These are phyloP conservation scores for Emydoidea blandingii DNA, from an alignment of 2,797 vertebrate genomes.

Conservation along the genomic window DNA sequence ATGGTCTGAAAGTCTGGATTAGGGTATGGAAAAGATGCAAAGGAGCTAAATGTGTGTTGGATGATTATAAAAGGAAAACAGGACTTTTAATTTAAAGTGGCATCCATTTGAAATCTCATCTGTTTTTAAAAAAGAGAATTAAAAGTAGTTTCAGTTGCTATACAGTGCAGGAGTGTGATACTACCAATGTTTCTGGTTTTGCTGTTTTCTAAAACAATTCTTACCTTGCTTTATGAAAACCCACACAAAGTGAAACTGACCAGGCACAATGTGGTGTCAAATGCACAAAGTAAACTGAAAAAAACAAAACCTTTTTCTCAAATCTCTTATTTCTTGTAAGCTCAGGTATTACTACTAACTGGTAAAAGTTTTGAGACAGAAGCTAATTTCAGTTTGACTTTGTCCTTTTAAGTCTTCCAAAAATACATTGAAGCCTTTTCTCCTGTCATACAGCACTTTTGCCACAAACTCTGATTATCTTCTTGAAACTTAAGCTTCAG, in stretches of 20 bases:
- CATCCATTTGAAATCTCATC: background rate
- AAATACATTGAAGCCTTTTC: background rate
- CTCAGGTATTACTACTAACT: background rate
- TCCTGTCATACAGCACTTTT: background rate
- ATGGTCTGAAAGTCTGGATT: background rate
- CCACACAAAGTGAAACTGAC: background rate
- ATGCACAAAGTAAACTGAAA: background rate
- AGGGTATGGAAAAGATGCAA: background rate
- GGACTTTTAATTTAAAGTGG: background rate
- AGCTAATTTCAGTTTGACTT: background rate
- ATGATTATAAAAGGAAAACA: background rate
- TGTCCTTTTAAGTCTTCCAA: background rate
- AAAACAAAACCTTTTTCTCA: background rate
- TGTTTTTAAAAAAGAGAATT: background rate
- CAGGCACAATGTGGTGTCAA: background rate
- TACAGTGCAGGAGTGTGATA: background rate
- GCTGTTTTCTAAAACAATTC: background rate
- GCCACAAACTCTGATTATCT: background rate
- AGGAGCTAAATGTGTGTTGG: rapidly evolving
- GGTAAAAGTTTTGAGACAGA: rapidly evolving
- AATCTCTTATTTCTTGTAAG: rapidly evolving
- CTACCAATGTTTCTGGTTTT: background rate
- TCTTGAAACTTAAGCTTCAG: background rate
- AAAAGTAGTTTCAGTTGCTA: background rate
- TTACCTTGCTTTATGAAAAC: background rate